Evolutionary conservation across 2,797 vertebrate genomes (phyloP).

Genomic region (Simalia tracyae): DNA sequence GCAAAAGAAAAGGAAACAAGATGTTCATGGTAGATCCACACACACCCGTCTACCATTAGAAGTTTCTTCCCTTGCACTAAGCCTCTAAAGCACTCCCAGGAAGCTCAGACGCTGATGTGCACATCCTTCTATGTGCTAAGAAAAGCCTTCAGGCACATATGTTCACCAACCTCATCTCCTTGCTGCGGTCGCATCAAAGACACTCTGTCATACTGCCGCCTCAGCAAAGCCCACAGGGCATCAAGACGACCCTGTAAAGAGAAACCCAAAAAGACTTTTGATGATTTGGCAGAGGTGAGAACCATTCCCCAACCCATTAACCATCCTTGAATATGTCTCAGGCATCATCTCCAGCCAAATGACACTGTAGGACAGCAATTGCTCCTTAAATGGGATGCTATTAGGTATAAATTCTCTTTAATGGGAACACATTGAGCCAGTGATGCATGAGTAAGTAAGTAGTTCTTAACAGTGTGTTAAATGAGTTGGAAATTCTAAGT

Average conservation of each 20-base stretch:
- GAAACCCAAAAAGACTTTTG: constrained; percentile 8
- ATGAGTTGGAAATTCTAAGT: constrained; percentile 30
- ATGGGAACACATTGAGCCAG: constrained; percentile 28
- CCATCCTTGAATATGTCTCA: not conserved
- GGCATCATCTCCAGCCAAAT: constrained; percentile 6
- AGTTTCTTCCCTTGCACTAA: not conserved
- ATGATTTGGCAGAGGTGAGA: not conserved
- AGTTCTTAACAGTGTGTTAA: constrained; percentile 30
- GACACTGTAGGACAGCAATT: not conserved
- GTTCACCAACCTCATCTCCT: constrained; percentile 84
- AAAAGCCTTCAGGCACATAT: accelerated
- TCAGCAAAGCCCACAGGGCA: constrained; percentile 89
- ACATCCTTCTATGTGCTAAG: not conserved
- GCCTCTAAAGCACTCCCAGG: not conserved
- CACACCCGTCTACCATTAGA: not conserved
- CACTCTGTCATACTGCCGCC: constrained; percentile 88
- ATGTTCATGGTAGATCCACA: not conserved
- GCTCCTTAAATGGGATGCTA: constrained; percentile 14
- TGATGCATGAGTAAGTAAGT: constrained; percentile 26
- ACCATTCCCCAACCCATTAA: not conserved
- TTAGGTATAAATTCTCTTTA: constrained; percentile 28
- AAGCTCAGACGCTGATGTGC: not conserved
- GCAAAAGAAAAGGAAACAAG: not conserved
- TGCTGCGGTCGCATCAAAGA: constrained; percentile 92
- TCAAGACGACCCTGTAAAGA: constrained; percentile 88